A percentile compares a stretch with the other conserved stretches of the same genome.
phyloP scores from a whole-genome alignment of 2,797 vertebrate species.

The Coluber constrictor region DNA sequence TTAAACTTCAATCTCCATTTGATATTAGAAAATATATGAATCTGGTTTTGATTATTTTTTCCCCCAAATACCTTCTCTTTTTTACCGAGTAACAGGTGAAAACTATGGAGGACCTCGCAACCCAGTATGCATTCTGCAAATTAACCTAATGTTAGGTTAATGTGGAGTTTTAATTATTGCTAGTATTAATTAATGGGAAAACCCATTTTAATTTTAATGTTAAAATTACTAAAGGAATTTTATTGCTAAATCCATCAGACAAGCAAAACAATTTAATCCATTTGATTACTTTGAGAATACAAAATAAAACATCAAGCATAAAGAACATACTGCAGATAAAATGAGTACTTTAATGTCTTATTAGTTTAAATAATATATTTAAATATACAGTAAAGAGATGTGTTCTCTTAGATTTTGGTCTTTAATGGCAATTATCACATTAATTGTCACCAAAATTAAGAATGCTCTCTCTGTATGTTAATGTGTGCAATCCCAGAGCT shows the following conservation, averaged over 20 bases:
- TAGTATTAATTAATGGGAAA: constrained; percentile 60
- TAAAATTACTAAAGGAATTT: constrained; percentile 46
- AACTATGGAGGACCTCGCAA: constrained; percentile 41
- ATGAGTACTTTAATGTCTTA: neutral
- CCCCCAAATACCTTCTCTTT: constrained; percentile 39
- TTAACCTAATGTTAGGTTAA: constrained; percentile 51
- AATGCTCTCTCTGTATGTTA: neutral
- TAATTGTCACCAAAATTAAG: constrained; percentile 13
- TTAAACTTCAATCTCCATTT: constrained; percentile 42
- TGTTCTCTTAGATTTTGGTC: constrained; percentile 6
- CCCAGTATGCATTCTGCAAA: constrained; percentile 51
- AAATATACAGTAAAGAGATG: neutral
- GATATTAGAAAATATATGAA: constrained; percentile 39
- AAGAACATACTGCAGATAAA: neutral
- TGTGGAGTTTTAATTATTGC: constrained; percentile 56
- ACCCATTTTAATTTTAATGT: constrained; percentile 22
- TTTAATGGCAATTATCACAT: constrained; percentile 32
- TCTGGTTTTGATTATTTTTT: constrained; percentile 37
- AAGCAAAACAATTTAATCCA: constrained; percentile 37
- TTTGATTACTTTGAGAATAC: constrained; percentile 30
- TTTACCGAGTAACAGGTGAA: constrained; percentile 17
- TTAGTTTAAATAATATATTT: neutral
- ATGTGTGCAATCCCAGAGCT: rapidly evolving
- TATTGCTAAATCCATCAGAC: constrained; percentile 42
- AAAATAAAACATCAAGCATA: neutral